Evolutionary conservation across 2,113 vertebrate genomes (phyloP).

Genomic region (Serinus canaria): DNA sequence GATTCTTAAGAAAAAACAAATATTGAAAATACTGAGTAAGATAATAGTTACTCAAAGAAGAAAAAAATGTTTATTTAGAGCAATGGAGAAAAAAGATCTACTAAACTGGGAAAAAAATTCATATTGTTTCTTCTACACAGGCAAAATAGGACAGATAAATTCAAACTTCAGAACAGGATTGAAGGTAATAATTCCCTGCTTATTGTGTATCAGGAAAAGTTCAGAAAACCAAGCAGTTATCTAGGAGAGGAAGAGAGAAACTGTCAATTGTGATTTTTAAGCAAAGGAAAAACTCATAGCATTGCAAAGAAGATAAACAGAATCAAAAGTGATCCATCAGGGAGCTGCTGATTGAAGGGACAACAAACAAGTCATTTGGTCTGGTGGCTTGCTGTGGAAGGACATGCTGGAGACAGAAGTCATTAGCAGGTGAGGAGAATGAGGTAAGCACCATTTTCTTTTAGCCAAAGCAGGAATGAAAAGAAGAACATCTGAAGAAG

Average conservation of each 20-base stretch:
- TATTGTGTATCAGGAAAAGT: background rate
- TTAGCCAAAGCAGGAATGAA: background rate
- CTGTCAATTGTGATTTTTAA: background rate
- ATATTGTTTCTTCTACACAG: background rate
- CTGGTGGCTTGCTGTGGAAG: background rate
- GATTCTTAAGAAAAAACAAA: background rate
- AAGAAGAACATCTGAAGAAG: background rate
- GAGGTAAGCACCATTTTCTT: background rate
- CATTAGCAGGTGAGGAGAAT: background rate
- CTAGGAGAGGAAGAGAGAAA: background rate
- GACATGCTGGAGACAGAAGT: background rate
- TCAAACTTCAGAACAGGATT: background rate
- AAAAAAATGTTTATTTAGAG: background rate
- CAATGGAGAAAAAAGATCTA: background rate
- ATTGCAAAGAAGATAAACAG: background rate
- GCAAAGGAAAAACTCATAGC: background rate
- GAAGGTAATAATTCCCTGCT: background rate
- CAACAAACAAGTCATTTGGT: background rate
- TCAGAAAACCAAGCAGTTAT: background rate
- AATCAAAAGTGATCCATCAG: background rate
- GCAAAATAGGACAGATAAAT: background rate
- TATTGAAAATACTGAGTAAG: background rate
- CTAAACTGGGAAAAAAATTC: background rate
- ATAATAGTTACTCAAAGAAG: background rate
- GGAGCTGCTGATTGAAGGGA: background rate